Evolutionary conservation across 2,888 invertebrate genomes (phyloP).

Genomic region (Apotomis capreana): DNA sequence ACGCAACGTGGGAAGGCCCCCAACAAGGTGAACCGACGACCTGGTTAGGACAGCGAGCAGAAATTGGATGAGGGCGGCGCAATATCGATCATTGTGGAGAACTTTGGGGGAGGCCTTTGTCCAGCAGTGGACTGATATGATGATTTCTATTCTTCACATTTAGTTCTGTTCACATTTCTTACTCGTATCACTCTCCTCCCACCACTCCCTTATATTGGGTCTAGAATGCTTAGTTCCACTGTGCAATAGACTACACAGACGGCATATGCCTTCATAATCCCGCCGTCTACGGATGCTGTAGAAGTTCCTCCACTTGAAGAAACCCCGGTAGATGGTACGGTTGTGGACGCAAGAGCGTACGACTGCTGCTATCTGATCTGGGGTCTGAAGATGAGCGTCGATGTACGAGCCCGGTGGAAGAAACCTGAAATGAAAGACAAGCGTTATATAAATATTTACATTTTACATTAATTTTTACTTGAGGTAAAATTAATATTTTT

Average conservation of each 20-base stretch:
- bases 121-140: no score
- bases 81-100: no score
- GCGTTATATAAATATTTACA: no score
- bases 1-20: no score
- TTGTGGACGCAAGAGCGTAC: slow-evolving; percentile 57
- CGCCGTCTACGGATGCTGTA: slow-evolving; percentile 58
- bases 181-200: slow-evolving; percentile 47
- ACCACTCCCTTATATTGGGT: slow-evolving; percentile 60
- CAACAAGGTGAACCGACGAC: no score
- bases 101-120: no score
- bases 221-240: slow-evolving; percentile 45
- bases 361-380: slow-evolving; percentile 56
- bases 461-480: no score
- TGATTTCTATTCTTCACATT: neutral
- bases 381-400: slow-evolving; percentile 49
- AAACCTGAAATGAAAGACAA: slow-evolving; percentile 58
- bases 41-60: no score
- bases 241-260: slow-evolving; percentile 63
- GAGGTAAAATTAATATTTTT: no score
- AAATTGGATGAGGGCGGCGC: no score
- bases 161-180: neutral
- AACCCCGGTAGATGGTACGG: slow-evolving; percentile 55
- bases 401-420: slow-evolving; percentile 70
- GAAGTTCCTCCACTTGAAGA: slow-evolving; percentile 61
- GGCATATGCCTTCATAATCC: slow-evolving; percentile 58